These are phyloP conservation scores for Melanostoma scalare DNA, from an alignment of 2,888 invertebrate genomes.

Conservation along the genomic window DNA sequence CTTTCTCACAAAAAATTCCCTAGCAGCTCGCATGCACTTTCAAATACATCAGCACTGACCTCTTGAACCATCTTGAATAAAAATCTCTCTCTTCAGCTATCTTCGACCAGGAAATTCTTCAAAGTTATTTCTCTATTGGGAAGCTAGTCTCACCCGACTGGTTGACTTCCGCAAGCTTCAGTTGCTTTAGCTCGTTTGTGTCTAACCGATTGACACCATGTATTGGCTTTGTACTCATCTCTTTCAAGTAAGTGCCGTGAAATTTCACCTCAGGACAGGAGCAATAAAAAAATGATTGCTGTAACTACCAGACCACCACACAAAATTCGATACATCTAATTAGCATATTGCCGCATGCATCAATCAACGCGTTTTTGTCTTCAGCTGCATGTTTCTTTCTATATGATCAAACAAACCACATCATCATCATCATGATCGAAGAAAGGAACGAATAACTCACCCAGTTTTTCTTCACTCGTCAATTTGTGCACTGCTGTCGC, in stretches of 20 bases:
- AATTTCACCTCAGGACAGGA: constrained; percentile 5
- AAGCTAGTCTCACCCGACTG: constrained; percentile 36
- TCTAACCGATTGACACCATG: constrained; percentile 52
- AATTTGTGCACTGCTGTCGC: constrained; percentile 32
- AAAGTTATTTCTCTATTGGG: constrained; percentile 31
- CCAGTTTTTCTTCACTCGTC: constrained; percentile 67
- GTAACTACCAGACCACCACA: constrained; percentile 31
- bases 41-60: constrained; percentile 35
- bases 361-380: constrained; percentile 66
- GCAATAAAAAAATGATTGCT: constrained; percentile 45
- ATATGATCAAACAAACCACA: constrained; percentile 63
- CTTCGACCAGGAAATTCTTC: constrained; percentile 63
- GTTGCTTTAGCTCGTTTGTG: constrained; percentile 27
- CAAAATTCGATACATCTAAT: constrained; percentile 64
- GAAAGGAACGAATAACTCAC: constrained; percentile 65
- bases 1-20: neutral
- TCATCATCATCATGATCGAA: constrained; percentile 38
- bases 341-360: constrained; percentile 67
- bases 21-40: constrained; percentile 19
- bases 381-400: constrained; percentile 31
- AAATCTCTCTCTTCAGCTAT: constrained; percentile 7
- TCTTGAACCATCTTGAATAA: constrained; percentile 40
- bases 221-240: constrained; percentile 49
- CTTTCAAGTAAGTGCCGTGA: constrained; percentile 14
- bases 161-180: constrained; percentile 53